Conservation (phyloP, 1,140 invertebrate genomes). For the Sesamia nonagrioides region DNA sequence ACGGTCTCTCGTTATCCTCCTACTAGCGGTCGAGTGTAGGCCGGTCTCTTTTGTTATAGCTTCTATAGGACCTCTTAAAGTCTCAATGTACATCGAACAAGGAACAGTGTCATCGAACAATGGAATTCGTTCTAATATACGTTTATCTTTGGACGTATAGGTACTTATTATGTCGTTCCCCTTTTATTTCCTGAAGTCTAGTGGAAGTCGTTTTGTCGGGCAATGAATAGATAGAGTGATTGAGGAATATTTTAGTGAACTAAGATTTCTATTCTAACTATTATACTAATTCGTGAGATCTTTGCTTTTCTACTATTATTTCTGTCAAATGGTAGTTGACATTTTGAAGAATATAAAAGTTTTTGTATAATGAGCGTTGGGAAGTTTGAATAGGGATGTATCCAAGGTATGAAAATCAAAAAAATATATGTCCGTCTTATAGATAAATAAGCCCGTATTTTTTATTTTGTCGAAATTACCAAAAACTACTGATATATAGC, state of each 20-base stretch:
- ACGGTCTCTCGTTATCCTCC: conserved; percentile 52
- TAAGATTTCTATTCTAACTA: too few relatives aligned
- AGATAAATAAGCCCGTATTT: too few relatives aligned
- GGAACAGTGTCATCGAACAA: conserved; percentile 50
- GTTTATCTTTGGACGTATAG: conserved; percentile 16
- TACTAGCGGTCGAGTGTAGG: conserved; percentile 46
- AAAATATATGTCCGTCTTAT: too few relatives aligned
- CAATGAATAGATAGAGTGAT: conserved; percentile 5
- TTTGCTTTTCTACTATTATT: too few relatives aligned
- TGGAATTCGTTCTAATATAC: conserved; percentile 35
- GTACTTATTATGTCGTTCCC: conserved; percentile 16
- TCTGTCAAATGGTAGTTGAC: not conserved
- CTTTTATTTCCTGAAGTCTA: conserved; percentile 27
- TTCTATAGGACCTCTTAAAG: conserved; percentile 48
- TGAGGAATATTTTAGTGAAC: not conserved
- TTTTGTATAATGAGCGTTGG: not conserved
- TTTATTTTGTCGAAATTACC: too few relatives aligned
- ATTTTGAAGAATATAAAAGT: not conserved
- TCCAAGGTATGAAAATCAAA: too few relatives aligned
- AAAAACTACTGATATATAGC: too few relatives aligned
- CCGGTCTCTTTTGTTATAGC: conserved; percentile 51
- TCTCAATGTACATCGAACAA: conserved; percentile 42
- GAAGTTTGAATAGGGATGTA: too few relatives aligned
- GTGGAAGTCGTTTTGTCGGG: not conserved
- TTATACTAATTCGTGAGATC: too few relatives aligned